These are phyloP conservation scores for Lasaia peninsularis DNA, from an alignment of 1,140 invertebrate genomes.

Conservation along the genomic window DNA sequence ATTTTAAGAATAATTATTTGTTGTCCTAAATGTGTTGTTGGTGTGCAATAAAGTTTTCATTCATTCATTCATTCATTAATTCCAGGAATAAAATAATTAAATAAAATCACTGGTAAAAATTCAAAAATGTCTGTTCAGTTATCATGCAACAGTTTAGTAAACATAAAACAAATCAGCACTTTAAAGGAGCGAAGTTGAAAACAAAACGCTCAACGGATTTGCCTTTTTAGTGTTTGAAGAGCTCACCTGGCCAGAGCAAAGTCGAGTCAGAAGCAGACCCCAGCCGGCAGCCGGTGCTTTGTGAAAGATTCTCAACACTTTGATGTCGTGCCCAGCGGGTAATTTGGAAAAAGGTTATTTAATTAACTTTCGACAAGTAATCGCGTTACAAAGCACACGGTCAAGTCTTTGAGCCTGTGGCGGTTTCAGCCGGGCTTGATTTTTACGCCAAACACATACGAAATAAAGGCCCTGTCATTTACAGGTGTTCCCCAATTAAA, in stretches of 20 bases:
- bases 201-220: constrained; percentile 17
- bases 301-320: constrained; percentile 68
- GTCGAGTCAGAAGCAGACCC: constrained; percentile 46
- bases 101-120: too few relatives aligned
- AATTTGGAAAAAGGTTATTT: constrained; percentile 76
- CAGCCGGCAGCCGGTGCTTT: constrained; percentile 63
- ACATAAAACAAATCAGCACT: too few relatives aligned
- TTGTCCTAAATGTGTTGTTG: too few relatives aligned
- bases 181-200: too few relatives aligned
- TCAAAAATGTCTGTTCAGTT: too few relatives aligned
- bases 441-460: constrained; percentile 61
- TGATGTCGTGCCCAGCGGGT: constrained; percentile 65
- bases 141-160: too few relatives aligned
- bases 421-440: constrained; percentile 47
- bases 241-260: constrained; percentile 54
- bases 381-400: constrained; percentile 73
- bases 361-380: constrained; percentile 77
- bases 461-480: constrained; percentile 69
- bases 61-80: too few relatives aligned
- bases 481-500: constrained; percentile 74
- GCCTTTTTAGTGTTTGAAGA: constrained; percentile 47
- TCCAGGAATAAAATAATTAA: too few relatives aligned
- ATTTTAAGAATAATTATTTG: too few relatives aligned
- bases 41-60: too few relatives aligned
- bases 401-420: constrained; percentile 62